Evolutionary conservation across 2,113 vertebrate genomes (phyloP), one percentile per base, ranked within the genome.

Genomic region (Nansenia antarctica): DNA sequence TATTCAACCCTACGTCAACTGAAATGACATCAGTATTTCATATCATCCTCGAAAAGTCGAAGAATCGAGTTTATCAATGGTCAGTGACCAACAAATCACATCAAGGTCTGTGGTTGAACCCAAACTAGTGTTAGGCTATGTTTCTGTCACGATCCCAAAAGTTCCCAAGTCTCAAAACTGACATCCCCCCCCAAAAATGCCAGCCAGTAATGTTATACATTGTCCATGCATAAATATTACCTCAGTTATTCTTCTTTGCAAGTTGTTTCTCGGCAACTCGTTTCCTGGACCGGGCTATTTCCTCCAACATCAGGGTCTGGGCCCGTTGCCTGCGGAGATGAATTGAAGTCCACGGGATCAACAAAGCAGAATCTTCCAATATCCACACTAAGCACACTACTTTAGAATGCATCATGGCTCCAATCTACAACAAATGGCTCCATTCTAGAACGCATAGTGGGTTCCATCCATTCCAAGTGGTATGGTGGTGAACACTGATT

Each of bases 281-380:
- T 88, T 90, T 92, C 88, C 94, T 93, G 89, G 90, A 90, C 76
- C 88, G 88, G 80, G 89, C 83, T 73, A 94, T 94, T 80, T 95
- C 94, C 65, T 89, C 90, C 88, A 93, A 89, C 91, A 94, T 93
- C 78, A 94, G 86, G 74, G 91, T 90, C 67, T 94, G 92, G 73
- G 91, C 91, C 86, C 85, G 85, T 91, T 93, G 87, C 86, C 94
- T 94, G 79, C 77, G 81, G 83, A 76, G 69, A 89, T 30, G 84
- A 77, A 90, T 81, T 34, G 69, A 84, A 88, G 22, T 7, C 11
- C 27, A 45, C 68, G 83, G 66, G 35, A 31, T 87, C 34, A 88
- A 83, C 70, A 79, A 75, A 80, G 66, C 42, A 70, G 31, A n/a
- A n/a, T n/a, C n/a, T n/a, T n/a, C n/a, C n/a, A n/a, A 64, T 64